Evolutionary conservation across 2,888 invertebrate genomes (phyloP).

Genomic region (Fragum fragum): DNA sequence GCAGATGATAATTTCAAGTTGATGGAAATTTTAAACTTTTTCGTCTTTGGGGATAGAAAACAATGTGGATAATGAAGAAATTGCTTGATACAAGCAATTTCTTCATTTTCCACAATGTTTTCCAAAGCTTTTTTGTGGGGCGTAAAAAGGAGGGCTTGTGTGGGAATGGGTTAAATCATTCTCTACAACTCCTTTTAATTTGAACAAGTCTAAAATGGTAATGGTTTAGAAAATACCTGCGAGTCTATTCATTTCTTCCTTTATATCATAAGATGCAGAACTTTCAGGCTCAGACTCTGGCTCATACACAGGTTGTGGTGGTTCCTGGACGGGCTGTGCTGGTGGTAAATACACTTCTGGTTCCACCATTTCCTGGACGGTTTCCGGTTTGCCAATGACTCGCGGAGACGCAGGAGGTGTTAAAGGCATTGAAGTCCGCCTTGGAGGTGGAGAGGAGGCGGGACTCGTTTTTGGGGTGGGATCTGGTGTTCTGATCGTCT

Average conservation of each 20-base stretch:
- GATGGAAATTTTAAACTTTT: too few species aligned
- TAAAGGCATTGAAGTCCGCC: slow-evolving; percentile 66
- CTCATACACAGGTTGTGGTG: slow-evolving; percentile 42
- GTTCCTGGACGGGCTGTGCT: slow-evolving; percentile 37
- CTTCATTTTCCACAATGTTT: too few species aligned
- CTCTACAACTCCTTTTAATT: too few species aligned
- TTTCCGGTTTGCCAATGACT: slow-evolving; percentile 24
- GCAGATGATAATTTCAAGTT: too few species aligned
- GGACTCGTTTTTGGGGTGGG: slow-evolving; percentile 78
- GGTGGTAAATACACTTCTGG: slow-evolving; percentile 40
- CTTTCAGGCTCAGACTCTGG: slow-evolving; percentile 77
- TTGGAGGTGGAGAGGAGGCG: slow-evolving; percentile 73
- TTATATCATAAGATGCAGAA: slow-evolving; percentile 78
- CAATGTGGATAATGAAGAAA: too few species aligned
- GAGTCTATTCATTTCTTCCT: slow-evolving; percentile 75
- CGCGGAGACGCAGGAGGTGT: slow-evolving; percentile 47
- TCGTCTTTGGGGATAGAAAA: too few species aligned
- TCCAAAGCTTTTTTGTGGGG: too few species aligned
- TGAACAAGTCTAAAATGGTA: too few species aligned
- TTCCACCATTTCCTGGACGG: slow-evolving; percentile 39
- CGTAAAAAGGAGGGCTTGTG: too few species aligned
- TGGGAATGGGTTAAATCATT: too few species aligned
- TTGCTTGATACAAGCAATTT: too few species aligned
- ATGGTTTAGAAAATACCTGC: slow-evolving; percentile 71
- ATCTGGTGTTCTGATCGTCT: slow-evolving; percentile 65